Percentiles rank a stretch among this genome's conserved stretches.
Conservation (phyloP, 92 coral and sea anemone genomes). For the Isaurus tuberculatus region DNA sequence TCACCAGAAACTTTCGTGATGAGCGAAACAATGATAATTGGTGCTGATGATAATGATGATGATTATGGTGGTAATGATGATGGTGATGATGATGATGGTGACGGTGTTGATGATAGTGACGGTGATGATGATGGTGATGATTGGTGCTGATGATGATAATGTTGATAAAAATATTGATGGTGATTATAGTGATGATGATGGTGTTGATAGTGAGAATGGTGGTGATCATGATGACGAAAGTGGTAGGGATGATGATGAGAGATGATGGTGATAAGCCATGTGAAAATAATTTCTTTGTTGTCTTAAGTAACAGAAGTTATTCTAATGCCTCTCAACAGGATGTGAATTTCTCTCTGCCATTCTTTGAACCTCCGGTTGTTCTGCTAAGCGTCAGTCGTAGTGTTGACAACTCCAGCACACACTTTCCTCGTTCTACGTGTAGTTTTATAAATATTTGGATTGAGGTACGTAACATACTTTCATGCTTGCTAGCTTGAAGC, state of each 20-base stretch:
- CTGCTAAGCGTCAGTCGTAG: not conserved
- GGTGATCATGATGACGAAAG: too few species aligned
- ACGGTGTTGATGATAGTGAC: not conserved
- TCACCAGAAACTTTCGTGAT: too few species aligned
- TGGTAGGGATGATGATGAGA: too few species aligned
- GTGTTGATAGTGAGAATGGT: not conserved
- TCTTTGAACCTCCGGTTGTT: conserved; percentile 11
- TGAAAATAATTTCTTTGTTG: not conserved
- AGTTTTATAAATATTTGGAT: not conserved
- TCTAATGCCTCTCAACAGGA: not conserved
- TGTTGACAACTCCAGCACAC: not conserved
- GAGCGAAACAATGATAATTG: too few species aligned
- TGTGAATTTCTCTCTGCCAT: conserved; percentile 28
- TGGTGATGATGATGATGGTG: not conserved
- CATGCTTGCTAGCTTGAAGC: too few species aligned
- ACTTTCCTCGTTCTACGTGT: not conserved
- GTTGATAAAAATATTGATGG: not conserved
- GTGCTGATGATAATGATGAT: not conserved
- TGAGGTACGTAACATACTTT: not conserved
- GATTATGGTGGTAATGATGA: not conserved
- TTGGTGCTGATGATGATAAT: not conserved
- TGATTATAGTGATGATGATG: not conserved
- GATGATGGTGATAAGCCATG: too few species aligned
- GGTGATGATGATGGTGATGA: not conserved
- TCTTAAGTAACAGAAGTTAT: not conserved